These are phyloP conservation scores for Spicauda simplicius DNA, from an alignment of 2,888 invertebrate species.

Conservation along the genomic window DNA sequence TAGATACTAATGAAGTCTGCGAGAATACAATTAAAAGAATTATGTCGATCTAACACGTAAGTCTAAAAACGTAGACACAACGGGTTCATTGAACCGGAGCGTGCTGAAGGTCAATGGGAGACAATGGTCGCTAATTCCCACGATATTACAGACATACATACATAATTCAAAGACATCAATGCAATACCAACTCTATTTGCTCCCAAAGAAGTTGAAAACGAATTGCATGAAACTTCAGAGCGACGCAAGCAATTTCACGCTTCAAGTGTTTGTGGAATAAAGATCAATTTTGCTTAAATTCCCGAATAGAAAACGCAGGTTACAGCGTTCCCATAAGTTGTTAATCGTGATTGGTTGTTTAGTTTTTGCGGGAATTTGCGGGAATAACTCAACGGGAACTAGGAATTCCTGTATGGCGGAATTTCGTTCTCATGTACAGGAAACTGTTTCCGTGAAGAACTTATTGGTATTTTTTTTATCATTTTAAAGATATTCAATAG, in stretches of 20 bases:
- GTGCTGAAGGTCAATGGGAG: constrained; percentile 65
- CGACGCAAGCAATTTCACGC: constrained; percentile 31
- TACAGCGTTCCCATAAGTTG: constrained; percentile 32
- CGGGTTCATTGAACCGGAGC: constrained; percentile 63
- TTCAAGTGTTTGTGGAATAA: constrained; percentile 9
- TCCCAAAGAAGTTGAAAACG: background rate
- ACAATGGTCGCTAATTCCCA: constrained; percentile 70
- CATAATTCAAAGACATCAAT: constrained; percentile 16
- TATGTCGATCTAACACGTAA: constrained; percentile 24
- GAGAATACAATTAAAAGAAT: constrained; percentile 25
- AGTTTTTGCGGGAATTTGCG: constrained; percentile 29
- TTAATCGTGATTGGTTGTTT: constrained; percentile 14
- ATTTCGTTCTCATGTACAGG: constrained; percentile 26
- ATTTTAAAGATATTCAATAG: too few relatives aligned
- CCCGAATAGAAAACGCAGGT: constrained; percentile 28
- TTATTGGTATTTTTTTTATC: too few relatives aligned
- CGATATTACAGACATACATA: constrained; percentile 54
- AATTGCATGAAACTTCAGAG: background rate
- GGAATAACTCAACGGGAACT: constrained; percentile 26
- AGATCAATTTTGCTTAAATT: constrained; percentile 32
- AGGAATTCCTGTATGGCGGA: constrained; percentile 23
- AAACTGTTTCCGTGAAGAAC: constrained; percentile 7
- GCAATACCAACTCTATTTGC: constrained; percentile 12
- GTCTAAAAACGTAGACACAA: constrained; percentile 39
- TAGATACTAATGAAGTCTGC: background rate